Conservation (phyloP, 2,888 invertebrate species). For the Byasa hedistus region DNA sequence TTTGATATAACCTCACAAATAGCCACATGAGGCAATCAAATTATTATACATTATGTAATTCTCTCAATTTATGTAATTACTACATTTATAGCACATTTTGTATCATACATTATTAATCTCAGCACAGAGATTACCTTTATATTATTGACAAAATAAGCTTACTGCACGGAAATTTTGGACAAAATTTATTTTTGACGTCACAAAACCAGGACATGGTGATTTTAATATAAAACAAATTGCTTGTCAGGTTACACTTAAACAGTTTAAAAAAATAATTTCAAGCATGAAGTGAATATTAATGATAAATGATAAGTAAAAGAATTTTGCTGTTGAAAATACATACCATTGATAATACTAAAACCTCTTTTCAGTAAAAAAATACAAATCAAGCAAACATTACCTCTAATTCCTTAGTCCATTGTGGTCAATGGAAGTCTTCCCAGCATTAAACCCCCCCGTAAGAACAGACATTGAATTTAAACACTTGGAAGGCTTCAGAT, state of each 20-base stretch:
- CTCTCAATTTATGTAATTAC: background rate
- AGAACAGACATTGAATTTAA: conserved; percentile 71
- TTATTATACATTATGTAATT: no score
- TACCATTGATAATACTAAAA: conserved; percentile 29
- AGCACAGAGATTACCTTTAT: background rate
- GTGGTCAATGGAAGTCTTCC: conserved; percentile 62
- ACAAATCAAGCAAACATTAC: conserved; percentile 45
- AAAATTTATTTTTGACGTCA: no score
- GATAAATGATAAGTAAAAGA: background rate
- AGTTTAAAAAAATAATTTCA: conserved; percentile 15
- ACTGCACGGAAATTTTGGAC: no score
- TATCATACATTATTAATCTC: background rate
- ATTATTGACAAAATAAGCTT: background rate
- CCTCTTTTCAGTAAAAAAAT: conserved; percentile 28
- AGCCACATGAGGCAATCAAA: no score
- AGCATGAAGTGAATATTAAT: conserved; percentile 17
- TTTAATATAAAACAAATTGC: background rate
- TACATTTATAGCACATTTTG: background rate
- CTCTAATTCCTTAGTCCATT: conserved; percentile 67
- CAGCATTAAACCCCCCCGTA: conserved; percentile 74
- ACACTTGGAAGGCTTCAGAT: conserved; percentile 79
- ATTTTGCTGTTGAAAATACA: conserved; percentile 1
- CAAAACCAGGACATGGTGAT: background rate
- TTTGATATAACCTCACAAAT: no score
- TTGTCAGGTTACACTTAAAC: background rate